Evolutionary conservation across 92 coral and sea anemone genomes (phyloP).

Genomic region (Phenganax subtilis): DNA sequence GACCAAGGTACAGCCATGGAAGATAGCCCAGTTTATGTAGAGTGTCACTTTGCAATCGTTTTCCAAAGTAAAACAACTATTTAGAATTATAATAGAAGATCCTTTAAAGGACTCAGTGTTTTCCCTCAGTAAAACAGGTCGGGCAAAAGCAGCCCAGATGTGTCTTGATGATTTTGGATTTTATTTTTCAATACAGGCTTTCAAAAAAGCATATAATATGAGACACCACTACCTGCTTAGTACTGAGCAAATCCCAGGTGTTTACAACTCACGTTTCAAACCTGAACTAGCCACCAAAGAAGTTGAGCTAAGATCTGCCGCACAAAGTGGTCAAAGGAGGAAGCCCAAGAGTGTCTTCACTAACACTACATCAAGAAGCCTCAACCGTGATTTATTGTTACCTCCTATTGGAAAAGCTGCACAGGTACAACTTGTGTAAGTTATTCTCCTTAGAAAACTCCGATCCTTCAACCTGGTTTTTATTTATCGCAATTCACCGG

Average conservation of each 20-base stretch:
- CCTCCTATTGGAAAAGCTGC: slow-evolving; percentile 78
- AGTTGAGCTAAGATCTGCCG: slow-evolving; percentile 59
- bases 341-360: slow-evolving; percentile 45
- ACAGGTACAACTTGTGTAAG: slow-evolving; percentile 49
- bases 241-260: slow-evolving; percentile 86
- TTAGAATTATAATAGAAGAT: no score
- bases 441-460: not conserved
- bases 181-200: slow-evolving; percentile 46
- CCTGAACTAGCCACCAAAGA: slow-evolving; percentile 65
- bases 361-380: slow-evolving; percentile 37
- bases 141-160: no score
- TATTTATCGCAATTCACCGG: no score
- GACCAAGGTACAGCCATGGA: not conserved
- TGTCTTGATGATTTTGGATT: not conserved
- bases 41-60: not conserved
- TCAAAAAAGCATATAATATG: slow-evolving; percentile 61
- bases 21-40: no score
- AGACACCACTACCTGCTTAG: slow-evolving; percentile 80
- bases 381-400: slow-evolving; percentile 16
- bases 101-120: no score
- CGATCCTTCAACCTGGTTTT: no score
- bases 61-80: not conserved
- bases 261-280: slow-evolving; percentile 75
- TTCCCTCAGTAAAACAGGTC: no score
- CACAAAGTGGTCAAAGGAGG: slow-evolving; percentile 58